Evolutionary conservation across 1,140 invertebrate genomes (phyloP).

Genomic region (Calephelis virginiensis): DNA sequence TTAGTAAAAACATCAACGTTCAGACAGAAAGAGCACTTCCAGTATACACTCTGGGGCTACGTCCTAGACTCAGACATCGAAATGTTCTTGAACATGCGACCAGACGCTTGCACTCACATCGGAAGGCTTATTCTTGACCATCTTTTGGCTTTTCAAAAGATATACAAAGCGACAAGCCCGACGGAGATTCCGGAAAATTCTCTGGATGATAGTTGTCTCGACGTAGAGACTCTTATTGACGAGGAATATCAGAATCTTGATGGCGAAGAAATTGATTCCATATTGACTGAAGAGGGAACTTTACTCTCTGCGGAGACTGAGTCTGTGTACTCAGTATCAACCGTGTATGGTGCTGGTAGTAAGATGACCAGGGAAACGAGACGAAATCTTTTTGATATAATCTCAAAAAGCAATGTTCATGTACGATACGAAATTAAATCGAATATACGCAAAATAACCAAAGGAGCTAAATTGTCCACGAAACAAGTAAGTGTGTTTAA

Average conservation of each 20-base stretch:
- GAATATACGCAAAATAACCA: conserved; percentile 72
- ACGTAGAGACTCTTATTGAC: conserved; percentile 65
- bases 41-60: conserved; percentile 80
- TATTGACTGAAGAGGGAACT: conserved; percentile 62
- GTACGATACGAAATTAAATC: conserved; percentile 70
- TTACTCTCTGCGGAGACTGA: conserved; percentile 61
- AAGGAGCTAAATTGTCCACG: conserved; percentile 69
- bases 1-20: conserved; percentile 72
- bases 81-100: conserved; percentile 79
- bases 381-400: conserved; percentile 70
- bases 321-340: conserved; percentile 63
- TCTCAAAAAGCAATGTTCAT: conserved; percentile 65
- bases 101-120: conserved; percentile 78
- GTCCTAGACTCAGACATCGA: conserved; percentile 77
- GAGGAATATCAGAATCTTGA: conserved; percentile 73
- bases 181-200: conserved; percentile 52
- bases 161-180: conserved; percentile 59
- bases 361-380: conserved; percentile 59
- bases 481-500: conserved; percentile 58
- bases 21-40: conserved; percentile 74
- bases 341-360: conserved; percentile 56
- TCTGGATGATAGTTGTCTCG: conserved; percentile 60
- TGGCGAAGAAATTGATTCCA: conserved; percentile 61
- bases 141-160: conserved; percentile 73
- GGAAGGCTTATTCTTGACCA: conserved; percentile 79